These are phyloP conservation scores for Dinoponera quadriceps DNA, from an alignment of 1,140 invertebrate genomes.

Conservation along the genomic window DNA sequence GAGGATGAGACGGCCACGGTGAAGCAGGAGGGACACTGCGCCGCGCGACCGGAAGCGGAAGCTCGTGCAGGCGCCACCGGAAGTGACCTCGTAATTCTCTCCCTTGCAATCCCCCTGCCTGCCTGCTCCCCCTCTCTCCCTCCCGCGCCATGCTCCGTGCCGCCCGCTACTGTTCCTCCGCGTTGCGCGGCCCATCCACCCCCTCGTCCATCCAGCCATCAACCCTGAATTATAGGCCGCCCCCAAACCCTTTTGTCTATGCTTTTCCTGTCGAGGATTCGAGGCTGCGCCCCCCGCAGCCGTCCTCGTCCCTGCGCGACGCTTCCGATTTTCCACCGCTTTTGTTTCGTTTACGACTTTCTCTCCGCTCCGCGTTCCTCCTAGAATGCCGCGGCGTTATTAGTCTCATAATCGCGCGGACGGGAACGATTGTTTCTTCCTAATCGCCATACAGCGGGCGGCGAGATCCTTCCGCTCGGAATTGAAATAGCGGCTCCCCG, in stretches of 20 bases:
- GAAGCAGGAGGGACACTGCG: constrained; percentile 65
- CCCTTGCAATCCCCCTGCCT: constrained; percentile 85
- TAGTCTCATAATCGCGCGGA: constrained; percentile 8
- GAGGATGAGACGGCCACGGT: constrained; percentile 45
- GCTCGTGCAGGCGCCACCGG: constrained; percentile 85
- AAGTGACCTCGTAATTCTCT: constrained; percentile 86
- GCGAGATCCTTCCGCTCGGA: too few relatives aligned
- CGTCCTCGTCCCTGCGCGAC: background rate
- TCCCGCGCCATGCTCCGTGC: constrained; percentile 1
- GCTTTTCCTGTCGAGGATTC: constrained; percentile 82
- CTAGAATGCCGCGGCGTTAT: constrained; percentile 6
- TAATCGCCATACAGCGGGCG: background rate
- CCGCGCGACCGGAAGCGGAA: constrained; percentile 83
- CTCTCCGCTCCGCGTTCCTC: constrained; percentile 22
- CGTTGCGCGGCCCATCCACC: constrained; percentile 25
- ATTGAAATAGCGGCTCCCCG: constrained; percentile 11
- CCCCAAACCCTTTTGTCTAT: constrained; percentile 84
- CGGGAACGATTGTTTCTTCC: background rate
- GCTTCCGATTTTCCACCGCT: constrained; percentile 69
- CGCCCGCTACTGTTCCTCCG: constrained; percentile 39
- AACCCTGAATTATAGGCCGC: constrained; percentile 85
- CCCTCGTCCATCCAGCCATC: constrained; percentile 81
- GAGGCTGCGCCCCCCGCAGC: constrained; percentile 60
- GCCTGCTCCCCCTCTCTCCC: constrained; percentile 72
- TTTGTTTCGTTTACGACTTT: constrained; percentile 68